These are phyloP conservation scores for Rhynchomys soricoides DNA, from an alignment of 2,113 vertebrate genomes.

Conservation along the genomic window DNA sequence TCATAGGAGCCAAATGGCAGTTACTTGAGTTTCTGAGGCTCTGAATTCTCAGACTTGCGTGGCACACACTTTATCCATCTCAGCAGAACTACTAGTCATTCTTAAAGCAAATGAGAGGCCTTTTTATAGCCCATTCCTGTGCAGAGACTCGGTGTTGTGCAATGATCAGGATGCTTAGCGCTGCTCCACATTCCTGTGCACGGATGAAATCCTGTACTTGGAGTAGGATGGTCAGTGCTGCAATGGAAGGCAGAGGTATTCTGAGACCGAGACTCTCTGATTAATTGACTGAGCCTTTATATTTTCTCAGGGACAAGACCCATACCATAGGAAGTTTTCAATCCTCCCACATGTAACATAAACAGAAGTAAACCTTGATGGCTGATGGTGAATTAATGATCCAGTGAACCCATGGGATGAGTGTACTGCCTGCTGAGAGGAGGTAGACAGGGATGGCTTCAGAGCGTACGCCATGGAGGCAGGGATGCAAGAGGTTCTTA, in stretches of 20 bases:
- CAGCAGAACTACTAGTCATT: neutral
- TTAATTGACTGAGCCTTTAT: neutral
- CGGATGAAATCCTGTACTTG: rapidly evolving
- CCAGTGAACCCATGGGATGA: neutral
- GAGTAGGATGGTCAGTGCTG: neutral
- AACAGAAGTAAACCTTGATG: neutral
- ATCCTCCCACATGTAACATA: neutral
- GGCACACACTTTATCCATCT: neutral
- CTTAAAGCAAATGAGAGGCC: neutral
- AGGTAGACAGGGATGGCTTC: neutral
- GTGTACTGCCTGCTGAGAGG: neutral
- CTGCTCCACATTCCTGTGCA: neutral
- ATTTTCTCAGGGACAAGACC: neutral
- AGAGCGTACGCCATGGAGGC: too few species aligned
- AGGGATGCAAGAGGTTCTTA: neutral
- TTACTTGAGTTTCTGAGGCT: neutral
- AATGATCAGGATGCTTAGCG: too few species aligned
- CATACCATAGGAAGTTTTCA: neutral
- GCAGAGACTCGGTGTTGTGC: neutral
- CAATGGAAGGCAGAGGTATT: rapidly evolving
- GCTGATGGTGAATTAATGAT: neutral
- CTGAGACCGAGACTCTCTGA: neutral
- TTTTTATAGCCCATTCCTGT: neutral
- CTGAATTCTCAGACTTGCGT: neutral
- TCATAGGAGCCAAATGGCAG: neutral